phyloP scores from a whole-genome alignment of 2,888 invertebrate species.

The Chymomyza caudatula region DNA sequence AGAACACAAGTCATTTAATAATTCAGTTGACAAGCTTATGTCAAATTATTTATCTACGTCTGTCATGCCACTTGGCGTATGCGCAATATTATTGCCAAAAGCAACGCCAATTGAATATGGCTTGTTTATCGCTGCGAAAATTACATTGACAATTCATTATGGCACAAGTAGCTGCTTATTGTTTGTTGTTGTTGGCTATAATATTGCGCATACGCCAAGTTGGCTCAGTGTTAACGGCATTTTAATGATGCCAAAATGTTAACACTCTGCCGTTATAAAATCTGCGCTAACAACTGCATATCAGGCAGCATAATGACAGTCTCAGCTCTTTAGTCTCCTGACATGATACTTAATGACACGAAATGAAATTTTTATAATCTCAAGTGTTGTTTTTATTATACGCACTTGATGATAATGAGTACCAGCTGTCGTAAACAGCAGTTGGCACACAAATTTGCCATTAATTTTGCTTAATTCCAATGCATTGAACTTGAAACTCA shows the following conservation, averaged over 20 bases:
- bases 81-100: not conserved
- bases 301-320: slow-evolving; percentile 37
- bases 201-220: too few species aligned
- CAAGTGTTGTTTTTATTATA: slow-evolving; percentile 28
- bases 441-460: slow-evolving; percentile 20
- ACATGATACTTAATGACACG: slow-evolving; percentile 18
- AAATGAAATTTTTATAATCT: slow-evolving; percentile 55
- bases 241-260: slow-evolving; percentile 41
- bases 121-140: not conserved
- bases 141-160: slow-evolving; percentile 18
- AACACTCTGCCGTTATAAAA: slow-evolving; percentile 22
- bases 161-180: slow-evolving; percentile 3
- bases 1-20: not conserved
- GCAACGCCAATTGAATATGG: not conserved
- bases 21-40: slow-evolving; percentile 6
- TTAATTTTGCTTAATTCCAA: slow-evolving; percentile 40
- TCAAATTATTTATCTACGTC: not conserved
- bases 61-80: not conserved
- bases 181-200: not conserved
- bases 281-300: slow-evolving; percentile 27
- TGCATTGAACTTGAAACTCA: slow-evolving; percentile 1
- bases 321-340: not conserved
- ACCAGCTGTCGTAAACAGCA: not conserved
- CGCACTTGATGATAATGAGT: not conserved
- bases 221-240: slow-evolving; percentile 23